phyloP scores from a whole-genome alignment of 1,140 invertebrate genomes.

The Aphelenchoides besseyi region DNA sequence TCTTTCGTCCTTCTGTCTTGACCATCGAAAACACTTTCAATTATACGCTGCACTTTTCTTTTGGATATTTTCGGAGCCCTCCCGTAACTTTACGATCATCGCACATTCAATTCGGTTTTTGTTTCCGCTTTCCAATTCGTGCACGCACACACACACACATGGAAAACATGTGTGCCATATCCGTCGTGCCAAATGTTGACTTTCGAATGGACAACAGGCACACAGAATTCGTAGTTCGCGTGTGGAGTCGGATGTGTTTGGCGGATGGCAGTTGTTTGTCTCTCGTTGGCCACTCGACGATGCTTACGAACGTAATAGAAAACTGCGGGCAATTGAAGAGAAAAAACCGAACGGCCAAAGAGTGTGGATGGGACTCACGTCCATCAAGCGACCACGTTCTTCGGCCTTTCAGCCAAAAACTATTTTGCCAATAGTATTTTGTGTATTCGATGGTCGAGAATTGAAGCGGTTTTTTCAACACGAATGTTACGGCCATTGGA shows the following conservation, averaged over 20 bases:
- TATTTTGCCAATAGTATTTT: background rate
- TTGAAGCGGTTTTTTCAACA: background rate
- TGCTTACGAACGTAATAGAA: background rate
- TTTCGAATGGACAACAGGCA: background rate
- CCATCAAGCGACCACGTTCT: background rate
- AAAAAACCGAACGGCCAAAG: background rate
- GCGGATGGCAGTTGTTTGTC: background rate
- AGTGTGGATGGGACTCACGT: background rate
- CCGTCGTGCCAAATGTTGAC: background rate
- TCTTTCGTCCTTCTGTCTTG: constrained; percentile 2
- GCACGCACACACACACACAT: no score
- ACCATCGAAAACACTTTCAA: background rate
- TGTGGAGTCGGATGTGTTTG: background rate
- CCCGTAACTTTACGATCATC: constrained; percentile 3
- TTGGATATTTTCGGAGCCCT: constrained; percentile 5
- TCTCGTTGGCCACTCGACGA: background rate
- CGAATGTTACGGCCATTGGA: background rate
- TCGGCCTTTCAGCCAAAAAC: constrained; percentile 1
- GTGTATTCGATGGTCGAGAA: background rate
- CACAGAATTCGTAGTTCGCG: background rate
- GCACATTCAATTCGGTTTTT: background rate
- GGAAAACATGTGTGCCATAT: background rate
- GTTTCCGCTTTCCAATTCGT: background rate
- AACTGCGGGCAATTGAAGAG: background rate
- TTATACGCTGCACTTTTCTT: background rate